Evolutionary conservation across 2,113 vertebrate species (phyloP).

Genomic region (Hemiscyllium ocellatum): DNA sequence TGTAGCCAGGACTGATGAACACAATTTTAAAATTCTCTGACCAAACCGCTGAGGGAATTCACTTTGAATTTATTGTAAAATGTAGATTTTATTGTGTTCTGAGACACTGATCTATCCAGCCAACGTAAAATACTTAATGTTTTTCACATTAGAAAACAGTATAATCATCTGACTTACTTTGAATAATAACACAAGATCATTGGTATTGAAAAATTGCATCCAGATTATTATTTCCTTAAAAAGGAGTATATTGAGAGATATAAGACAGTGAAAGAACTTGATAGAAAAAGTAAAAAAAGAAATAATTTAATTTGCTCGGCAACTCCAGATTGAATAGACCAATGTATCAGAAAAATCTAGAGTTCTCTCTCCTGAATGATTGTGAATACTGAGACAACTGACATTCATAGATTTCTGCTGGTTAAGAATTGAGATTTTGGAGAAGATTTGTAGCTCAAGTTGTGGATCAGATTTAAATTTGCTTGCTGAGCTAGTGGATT

Average conservation of each 20-base stretch:
- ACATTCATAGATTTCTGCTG: background rate
- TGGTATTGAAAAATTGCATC: background rate
- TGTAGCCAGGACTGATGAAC: background rate
- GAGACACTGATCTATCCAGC: background rate
- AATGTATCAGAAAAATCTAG: background rate
- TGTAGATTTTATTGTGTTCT: background rate
- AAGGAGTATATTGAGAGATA: background rate
- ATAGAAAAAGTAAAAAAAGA: background rate
- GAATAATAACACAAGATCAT: background rate
- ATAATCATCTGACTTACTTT: background rate
- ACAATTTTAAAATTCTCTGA: background rate
- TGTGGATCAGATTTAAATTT: no score
- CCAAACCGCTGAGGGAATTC: background rate
- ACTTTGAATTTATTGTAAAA: background rate
- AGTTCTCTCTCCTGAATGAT: background rate
- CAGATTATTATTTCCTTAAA: background rate
- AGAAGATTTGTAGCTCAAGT: no score
- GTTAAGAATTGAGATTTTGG: no score
- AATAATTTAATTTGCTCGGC: background rate
- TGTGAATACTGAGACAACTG: background rate
- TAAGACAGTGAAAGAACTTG: background rate
- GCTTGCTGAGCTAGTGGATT: no score
- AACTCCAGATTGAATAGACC: background rate
- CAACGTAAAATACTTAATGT: background rate
- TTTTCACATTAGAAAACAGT: background rate